Percentiles rank a stretch among this genome's conserved stretches.
Evolutionary conservation across 1,140 invertebrate species (phyloP).

Genomic region (Charaxes varanes): DNA sequence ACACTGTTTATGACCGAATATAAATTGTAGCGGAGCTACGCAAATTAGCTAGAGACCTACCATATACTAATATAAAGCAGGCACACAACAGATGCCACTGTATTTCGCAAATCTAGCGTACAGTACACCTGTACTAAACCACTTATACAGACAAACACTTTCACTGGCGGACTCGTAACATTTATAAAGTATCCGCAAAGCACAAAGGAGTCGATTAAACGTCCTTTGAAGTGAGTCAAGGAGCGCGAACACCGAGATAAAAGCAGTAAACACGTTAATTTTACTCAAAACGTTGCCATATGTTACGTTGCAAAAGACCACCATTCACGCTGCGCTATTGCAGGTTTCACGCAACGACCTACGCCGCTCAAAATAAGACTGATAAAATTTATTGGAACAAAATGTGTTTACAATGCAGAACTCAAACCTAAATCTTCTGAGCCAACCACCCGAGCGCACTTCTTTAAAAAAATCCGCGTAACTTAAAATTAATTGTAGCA

Average conservation of each 20-base stretch:
- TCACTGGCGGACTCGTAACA: slow-evolving; percentile 11
- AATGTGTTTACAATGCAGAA: no score
- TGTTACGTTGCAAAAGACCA: slow-evolving; percentile 6
- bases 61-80: no score
- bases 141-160: slow-evolving; percentile 9
- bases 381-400: no score
- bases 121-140: background rate
- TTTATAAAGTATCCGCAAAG: slow-evolving; percentile 18
- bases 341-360: no score
- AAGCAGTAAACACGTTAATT: slow-evolving; percentile 25
- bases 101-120: slow-evolving; percentile 1
- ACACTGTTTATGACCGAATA: no score
- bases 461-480: no score
- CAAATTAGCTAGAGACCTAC: no score
- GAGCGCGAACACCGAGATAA: slow-evolving; percentile 21
- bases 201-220: slow-evolving; percentile 20
- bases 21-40: no score
- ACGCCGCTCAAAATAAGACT: no score
- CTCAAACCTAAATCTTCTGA: no score
- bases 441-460: no score
- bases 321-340: slow-evolving; percentile 4
- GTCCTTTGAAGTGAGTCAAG: slow-evolving; percentile 21
- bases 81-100: background rate
- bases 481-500: no score
- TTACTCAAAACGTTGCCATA: slow-evolving; percentile 21